Conservation (phyloP, 2,797 vertebrate species). For the Oreochromis grahami region DNA sequence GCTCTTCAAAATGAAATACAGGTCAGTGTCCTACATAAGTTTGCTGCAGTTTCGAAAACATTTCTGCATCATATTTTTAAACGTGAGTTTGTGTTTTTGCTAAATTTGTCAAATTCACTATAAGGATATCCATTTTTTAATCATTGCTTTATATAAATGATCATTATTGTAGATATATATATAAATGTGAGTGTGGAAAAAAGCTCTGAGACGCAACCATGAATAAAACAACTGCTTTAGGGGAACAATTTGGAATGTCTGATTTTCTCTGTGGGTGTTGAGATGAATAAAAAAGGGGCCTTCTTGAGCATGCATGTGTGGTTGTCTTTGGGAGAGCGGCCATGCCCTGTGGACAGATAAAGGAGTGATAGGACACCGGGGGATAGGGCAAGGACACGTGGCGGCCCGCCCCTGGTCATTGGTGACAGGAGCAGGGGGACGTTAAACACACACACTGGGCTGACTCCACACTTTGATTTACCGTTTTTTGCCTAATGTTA, state of each 20-base stretch:
- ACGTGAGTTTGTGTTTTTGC: constrained; percentile 3
- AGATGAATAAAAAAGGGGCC: constrained; percentile 67
- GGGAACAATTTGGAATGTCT: constrained; percentile 70
- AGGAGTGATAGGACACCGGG: constrained; percentile 79
- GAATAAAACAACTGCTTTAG: constrained; percentile 75
- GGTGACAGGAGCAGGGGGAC: constrained; percentile 78
- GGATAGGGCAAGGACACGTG: constrained; percentile 79
- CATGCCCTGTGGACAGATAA: constrained; percentile 79
- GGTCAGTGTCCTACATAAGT: constrained; percentile 79
- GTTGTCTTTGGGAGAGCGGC: constrained; percentile 74
- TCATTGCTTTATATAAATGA: constrained; percentile 10
- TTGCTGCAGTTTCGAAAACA: constrained; percentile 67
- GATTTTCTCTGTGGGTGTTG: constrained; percentile 72
- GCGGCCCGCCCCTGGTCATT: constrained; percentile 77
- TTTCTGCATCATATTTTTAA: constrained; percentile 43
- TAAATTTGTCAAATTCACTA: constrained; percentile 17
- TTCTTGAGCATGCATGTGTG: constrained; percentile 74
- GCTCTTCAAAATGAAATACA: constrained; percentile 74
- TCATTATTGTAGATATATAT: background rate
- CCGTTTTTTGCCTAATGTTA: constrained; percentile 77
- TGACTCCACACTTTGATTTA: constrained; percentile 80
- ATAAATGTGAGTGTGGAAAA: constrained; percentile 16
- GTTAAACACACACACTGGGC: constrained; percentile 78
- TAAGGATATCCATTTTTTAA: background rate
- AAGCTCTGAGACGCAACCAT: constrained; percentile 45